Conservation (phyloP, 2,797 vertebrate species). For the Amazona ochrocephala region DNA sequence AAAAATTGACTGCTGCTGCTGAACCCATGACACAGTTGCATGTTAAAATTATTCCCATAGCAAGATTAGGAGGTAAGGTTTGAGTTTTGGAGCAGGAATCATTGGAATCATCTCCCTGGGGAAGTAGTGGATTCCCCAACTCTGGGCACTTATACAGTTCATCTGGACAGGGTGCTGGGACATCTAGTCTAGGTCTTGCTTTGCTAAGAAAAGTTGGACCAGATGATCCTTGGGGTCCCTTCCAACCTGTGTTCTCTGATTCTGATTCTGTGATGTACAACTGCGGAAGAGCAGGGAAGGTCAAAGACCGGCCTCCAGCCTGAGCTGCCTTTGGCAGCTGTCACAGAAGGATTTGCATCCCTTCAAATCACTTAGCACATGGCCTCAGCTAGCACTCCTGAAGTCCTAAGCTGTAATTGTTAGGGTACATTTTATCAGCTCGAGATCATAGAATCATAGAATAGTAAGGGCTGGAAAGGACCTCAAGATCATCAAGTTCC, state of each 20-base stretch:
- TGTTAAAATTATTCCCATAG: neutral
- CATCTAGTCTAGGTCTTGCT: too few relatives aligned
- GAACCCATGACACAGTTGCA: neutral
- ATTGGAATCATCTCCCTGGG: neutral
- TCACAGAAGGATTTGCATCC: neutral
- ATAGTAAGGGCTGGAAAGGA: too few relatives aligned
- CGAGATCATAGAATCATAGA: too few relatives aligned
- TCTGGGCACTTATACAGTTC: too few relatives aligned
- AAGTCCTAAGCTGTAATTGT: neutral
- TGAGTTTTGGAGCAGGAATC: neutral
- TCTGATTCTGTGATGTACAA: neutral
- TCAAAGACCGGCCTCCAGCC: neutral
- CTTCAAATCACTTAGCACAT: rapidly evolving
- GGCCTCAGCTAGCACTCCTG: too few relatives aligned
- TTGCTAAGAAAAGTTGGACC: too few relatives aligned
- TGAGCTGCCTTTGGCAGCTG: neutral
- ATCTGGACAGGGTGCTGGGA: too few relatives aligned
- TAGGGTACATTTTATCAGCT: neutral
- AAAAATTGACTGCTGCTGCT: too few relatives aligned
- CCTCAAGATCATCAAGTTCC: too few relatives aligned
- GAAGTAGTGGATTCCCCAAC: too few relatives aligned
- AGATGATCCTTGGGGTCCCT: too few relatives aligned
- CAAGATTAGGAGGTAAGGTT: neutral
- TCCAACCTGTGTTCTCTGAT: too few relatives aligned
- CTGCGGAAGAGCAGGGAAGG: neutral